Conservation (phyloP, 2,888 invertebrate species). For the Acheta domesticus region DNA sequence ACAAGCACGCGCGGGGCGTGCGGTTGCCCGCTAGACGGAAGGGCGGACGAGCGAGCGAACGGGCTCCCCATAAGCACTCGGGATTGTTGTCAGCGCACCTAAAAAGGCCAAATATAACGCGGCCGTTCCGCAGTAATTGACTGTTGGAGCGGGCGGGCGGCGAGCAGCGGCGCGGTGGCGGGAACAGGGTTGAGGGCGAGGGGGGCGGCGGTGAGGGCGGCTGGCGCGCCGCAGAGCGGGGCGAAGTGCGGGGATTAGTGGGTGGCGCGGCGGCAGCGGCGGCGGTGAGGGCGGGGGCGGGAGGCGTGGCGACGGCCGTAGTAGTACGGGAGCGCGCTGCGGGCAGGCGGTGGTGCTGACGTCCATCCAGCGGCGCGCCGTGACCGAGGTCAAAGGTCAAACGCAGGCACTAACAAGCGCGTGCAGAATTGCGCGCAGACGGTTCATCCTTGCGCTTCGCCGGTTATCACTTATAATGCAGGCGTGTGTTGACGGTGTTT, state of each 20-base stretch:
- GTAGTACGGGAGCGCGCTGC: conserved; percentile 18
- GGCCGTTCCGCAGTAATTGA: conserved; percentile 9
- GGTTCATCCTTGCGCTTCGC: background rate
- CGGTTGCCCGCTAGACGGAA: too few relatives aligned
- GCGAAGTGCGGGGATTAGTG: background rate
- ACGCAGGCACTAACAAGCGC: background rate
- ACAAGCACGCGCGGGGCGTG: too few relatives aligned
- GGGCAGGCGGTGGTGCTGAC: background rate
- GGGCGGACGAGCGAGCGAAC: too few relatives aligned
- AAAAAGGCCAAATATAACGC: conserved; percentile 9
- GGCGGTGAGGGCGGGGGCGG: background rate
- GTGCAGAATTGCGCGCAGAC: background rate
- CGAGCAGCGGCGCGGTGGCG: background rate
- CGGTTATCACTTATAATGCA: background rate
- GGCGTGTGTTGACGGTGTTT: background rate
- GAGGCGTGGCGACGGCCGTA: background rate
- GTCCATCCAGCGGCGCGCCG: background rate
- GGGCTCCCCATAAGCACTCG: background rate
- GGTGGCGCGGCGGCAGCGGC: background rate
- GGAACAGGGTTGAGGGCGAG: too few relatives aligned
- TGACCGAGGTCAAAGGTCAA: conserved; percentile 5
- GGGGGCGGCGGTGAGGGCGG: background rate
- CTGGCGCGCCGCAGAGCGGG: background rate
- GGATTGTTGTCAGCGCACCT: background rate
- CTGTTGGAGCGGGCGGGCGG: conserved; percentile 8